Evolutionary conservation across 2,113 vertebrate genomes (phyloP).

Genomic region (Ailurus styani): DNA sequence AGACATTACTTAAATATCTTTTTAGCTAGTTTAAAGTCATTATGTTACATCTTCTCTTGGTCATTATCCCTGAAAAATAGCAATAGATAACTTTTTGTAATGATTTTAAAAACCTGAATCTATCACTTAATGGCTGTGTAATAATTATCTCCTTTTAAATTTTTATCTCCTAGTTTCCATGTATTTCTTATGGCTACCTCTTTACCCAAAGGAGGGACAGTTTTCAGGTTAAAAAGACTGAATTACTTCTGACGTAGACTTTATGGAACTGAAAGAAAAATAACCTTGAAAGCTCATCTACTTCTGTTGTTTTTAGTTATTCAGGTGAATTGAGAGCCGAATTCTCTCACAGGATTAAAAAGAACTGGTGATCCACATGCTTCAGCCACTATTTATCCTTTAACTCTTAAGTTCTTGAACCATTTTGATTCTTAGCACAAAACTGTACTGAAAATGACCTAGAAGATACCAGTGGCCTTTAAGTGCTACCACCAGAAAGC

Average conservation of each 20-base stretch:
- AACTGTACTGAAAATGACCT: neutral
- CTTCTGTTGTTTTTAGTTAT: neutral
- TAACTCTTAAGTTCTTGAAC: neutral
- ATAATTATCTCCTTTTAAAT: constrained; percentile 21
- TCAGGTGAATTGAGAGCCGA: neutral
- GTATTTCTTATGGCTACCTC: neutral
- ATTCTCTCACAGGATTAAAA: neutral
- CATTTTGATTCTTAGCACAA: neutral
- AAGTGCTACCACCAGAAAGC: neutral
- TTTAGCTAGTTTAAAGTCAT: constrained; percentile 29
- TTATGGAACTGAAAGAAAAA: constrained; percentile 16
- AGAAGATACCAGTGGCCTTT: neutral
- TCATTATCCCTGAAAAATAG: neutral
- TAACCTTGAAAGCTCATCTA: neutral
- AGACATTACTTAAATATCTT: neutral
- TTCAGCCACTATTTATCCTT: neutral
- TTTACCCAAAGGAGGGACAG: neutral
- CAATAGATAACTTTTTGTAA: neutral
- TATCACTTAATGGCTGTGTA: neutral
- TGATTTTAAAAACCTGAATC: neutral
- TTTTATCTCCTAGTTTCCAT: neutral
- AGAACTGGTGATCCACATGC: neutral
- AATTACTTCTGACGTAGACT: neutral
- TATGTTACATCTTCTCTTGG: constrained; percentile 36
- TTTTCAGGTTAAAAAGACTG: neutral